Percentiles rank a stretch among this genome's conserved stretches.
phyloP scores from a whole-genome alignment of 2,797 vertebrate genomes.

The Glossophaga mutica region DNA sequence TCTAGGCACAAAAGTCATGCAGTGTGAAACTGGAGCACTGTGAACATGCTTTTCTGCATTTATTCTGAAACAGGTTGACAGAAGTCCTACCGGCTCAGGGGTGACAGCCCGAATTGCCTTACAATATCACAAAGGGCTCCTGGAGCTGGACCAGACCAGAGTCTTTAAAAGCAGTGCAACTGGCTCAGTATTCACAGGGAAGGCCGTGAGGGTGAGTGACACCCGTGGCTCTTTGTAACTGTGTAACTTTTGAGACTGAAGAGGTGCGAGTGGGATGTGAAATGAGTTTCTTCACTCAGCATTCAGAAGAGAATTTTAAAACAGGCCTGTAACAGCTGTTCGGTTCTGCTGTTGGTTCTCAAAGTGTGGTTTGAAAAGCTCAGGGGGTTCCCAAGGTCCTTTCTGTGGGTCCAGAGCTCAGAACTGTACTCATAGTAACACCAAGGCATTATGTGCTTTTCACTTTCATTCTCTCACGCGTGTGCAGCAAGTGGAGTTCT shows the following conservation, averaged over 20 bases:
- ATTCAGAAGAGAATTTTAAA: neutral
- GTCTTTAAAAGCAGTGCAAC: conserved; percentile 91
- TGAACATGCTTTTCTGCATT: neutral
- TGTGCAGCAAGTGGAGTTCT: neutral
- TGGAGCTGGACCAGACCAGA: conserved; percentile 89
- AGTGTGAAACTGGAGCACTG: neutral
- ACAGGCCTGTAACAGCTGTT: neutral
- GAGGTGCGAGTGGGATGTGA: neutral
- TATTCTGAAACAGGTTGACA: conserved; percentile 87
- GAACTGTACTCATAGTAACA: neutral
- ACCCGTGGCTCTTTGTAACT: neutral
- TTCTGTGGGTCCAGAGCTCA: neutral
- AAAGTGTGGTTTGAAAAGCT: neutral
- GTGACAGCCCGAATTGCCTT: conserved; percentile 95
- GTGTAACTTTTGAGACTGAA: neutral
- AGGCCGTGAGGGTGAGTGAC: conserved; percentile 87
- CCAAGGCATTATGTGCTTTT: neutral
- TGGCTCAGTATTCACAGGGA: conserved; percentile 91
- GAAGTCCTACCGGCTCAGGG: conserved; percentile 94
- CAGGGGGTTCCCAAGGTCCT: neutral
- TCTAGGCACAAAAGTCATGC: neutral
- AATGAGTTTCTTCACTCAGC: neutral
- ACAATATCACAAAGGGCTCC: conserved; percentile 92
- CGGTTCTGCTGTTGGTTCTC: neutral
- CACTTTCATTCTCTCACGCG: neutral